phyloP scores from a whole-genome alignment of 2,113 vertebrate species.

The Agelaius tricolor region DNA sequence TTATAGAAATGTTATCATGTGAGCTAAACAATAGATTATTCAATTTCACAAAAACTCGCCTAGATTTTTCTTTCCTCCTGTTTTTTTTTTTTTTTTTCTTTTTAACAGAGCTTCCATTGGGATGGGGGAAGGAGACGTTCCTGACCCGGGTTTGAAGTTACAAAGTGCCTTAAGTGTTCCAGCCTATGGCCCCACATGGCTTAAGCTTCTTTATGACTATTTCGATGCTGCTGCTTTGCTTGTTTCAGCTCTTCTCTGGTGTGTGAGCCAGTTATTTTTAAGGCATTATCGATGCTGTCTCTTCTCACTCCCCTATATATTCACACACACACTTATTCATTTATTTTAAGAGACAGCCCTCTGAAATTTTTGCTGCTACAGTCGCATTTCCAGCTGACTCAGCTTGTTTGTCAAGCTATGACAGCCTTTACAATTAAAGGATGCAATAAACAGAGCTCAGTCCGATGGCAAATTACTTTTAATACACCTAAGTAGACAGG shows the following conservation, averaged over 20 bases:
- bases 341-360: slow-evolving; percentile 1
- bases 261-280: slow-evolving; percentile 41
- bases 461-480: slow-evolving; percentile 24
- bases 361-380: slow-evolving; percentile 20
- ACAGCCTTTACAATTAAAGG: slow-evolving; percentile 43
- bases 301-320: background rate
- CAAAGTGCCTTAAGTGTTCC: slow-evolving; percentile 55
- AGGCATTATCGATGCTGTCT: slow-evolving; percentile 20
- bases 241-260: slow-evolving; percentile 37
- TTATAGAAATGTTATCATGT: slow-evolving; percentile 99
- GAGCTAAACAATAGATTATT: slow-evolving; percentile 93
- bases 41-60: slow-evolving; percentile 92
- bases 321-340: background rate
- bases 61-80: slow-evolving; percentile 66
- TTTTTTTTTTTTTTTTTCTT: background rate
- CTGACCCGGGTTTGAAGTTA: slow-evolving; percentile 30
- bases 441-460: slow-evolving; percentile 23
- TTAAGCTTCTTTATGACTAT: slow-evolving; percentile 30
- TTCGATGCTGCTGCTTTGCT: slow-evolving; percentile 14
- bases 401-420: background rate
- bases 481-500: slow-evolving; percentile 21
- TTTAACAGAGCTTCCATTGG: slow-evolving; percentile 82
- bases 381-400: slow-evolving; percentile 42
- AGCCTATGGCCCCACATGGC: slow-evolving; percentile 49
- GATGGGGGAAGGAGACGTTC: slow-evolving; percentile 64